Evolutionary conservation across 2,888 invertebrate species (phyloP), one percentile per base, ranked within the genome.

Genomic region (Tubulanus polymorphus): DNA sequence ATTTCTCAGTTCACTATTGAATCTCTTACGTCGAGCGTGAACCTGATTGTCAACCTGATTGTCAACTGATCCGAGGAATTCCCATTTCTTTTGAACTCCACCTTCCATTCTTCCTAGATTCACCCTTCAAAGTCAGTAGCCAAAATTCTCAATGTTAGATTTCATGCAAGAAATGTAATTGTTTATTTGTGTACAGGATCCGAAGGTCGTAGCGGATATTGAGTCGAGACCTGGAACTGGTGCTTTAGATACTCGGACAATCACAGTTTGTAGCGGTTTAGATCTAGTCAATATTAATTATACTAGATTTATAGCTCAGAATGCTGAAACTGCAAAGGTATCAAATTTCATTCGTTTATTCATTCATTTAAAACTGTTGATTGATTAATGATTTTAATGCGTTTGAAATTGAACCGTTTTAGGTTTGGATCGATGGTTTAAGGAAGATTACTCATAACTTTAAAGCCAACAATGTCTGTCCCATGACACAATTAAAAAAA

Each of bases 221-320:
- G 74, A 76, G 56, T 65, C 68, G 61, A 96, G 96, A 75, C n/a
- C n/a, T n/a, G 96, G 95, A 49, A 92, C 93, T 81, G 94, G 76
- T 25, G 63, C 64, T 25, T 55, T 96, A 62, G 97, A 97, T 70
- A 93, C 93, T 61, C 89, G 93, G 75, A 94, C 95, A 3, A 82
- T 99, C 50, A 95, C 96, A 59, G 92, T 99, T 73, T 97, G 97
- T 81, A 94, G 94, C 74, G 97, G 97, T 12, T 91, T 93, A 18
- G 99, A 99, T 82, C 91, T 99, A 80, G 99, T 99, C 77, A 97
- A 96, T 81, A 94, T 97, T 78, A 94, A 90, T 81, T 95, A 95
- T 81, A 94, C 95, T 73, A 95, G 95, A 59, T 89, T 99, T 68
- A 90, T 97, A 60, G 96, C 94, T 75, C 89, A 93, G 15, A 92